These are phyloP conservation scores for Lepeophtheirus nordmannii DNA, from an alignment of 2,888 invertebrate species.

Conservation along the genomic window DNA sequence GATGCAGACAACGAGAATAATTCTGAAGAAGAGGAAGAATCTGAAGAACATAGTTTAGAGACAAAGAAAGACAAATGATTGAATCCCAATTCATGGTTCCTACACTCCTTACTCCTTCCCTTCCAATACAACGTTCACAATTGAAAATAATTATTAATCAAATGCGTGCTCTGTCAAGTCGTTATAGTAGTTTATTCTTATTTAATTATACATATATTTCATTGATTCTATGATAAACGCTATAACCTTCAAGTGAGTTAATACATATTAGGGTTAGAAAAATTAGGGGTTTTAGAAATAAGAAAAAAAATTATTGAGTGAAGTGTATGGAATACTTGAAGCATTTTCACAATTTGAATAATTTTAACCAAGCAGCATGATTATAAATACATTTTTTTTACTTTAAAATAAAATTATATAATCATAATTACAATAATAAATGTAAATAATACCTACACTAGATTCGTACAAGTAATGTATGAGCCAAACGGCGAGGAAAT, in stretches of 20 bases:
- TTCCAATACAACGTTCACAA: constrained; percentile 33
- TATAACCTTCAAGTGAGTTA: not conserved
- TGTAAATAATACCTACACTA: too few relatives aligned
- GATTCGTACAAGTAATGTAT: too few relatives aligned
- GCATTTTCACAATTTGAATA: too few relatives aligned
- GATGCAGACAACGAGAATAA: not conserved
- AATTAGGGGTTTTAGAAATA: too few relatives aligned
- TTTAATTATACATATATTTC: not conserved
- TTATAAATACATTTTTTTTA: too few relatives aligned
- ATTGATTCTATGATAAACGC: constrained; percentile 4
- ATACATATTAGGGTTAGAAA: not conserved
- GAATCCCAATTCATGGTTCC: not conserved
- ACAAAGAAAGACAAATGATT: not conserved
- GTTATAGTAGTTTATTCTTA: not conserved
- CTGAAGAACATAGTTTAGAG: not conserved
- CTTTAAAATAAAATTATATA: too few relatives aligned
- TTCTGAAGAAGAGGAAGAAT: not conserved
- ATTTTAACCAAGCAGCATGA: too few relatives aligned
- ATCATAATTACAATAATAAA: too few relatives aligned
- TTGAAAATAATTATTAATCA: constrained; percentile 24
- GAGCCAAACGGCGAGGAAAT: too few relatives aligned
- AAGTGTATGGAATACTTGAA: too few relatives aligned
- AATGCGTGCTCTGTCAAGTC: not conserved
- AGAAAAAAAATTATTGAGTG: too few relatives aligned
- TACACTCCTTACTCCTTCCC: constrained; percentile 34